These are phyloP conservation scores for Boulengeromyrus knoepffleri DNA, from an alignment of 2,113 vertebrate genomes.

Conservation along the genomic window DNA sequence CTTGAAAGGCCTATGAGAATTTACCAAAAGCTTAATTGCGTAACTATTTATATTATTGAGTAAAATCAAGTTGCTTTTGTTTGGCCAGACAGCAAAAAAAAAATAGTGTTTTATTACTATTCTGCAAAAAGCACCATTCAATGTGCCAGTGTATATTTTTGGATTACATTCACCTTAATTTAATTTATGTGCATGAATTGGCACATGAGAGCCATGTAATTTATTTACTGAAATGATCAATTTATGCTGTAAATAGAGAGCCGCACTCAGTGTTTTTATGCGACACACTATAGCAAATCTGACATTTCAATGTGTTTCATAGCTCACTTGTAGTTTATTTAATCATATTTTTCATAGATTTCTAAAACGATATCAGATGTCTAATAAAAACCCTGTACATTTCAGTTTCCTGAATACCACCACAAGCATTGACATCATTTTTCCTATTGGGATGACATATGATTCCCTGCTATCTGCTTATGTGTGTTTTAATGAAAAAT, in stretches of 20 bases:
- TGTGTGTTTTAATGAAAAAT: not conserved
- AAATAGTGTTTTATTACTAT: not conserved
- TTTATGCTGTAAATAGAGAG: not conserved
- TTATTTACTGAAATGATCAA: conserved; percentile 8
- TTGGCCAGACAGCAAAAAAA: not conserved
- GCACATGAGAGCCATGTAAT: not conserved
- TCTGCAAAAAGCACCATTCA: not conserved
- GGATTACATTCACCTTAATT: not conserved
- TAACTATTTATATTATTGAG: not conserved
- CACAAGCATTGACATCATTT: conserved; percentile 4
- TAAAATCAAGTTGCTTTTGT: not conserved
- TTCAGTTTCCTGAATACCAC: conserved; percentile 4
- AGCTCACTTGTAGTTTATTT: conserved; percentile 4
- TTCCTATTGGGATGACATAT: not conserved
- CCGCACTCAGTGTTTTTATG: not conserved
- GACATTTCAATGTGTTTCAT: not conserved
- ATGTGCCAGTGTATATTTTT: not conserved
- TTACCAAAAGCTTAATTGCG: not conserved
- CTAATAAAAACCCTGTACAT: not conserved
- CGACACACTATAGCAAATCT: not conserved
- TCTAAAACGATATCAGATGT: not conserved
- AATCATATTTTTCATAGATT: conserved; percentile 9
- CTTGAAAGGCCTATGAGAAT: not conserved
- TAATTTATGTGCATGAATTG: not conserved
- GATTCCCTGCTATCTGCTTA: not conserved